Conservation (phyloP, 2,888 invertebrate genomes). For the Sphaerophoria taeniata region DNA sequence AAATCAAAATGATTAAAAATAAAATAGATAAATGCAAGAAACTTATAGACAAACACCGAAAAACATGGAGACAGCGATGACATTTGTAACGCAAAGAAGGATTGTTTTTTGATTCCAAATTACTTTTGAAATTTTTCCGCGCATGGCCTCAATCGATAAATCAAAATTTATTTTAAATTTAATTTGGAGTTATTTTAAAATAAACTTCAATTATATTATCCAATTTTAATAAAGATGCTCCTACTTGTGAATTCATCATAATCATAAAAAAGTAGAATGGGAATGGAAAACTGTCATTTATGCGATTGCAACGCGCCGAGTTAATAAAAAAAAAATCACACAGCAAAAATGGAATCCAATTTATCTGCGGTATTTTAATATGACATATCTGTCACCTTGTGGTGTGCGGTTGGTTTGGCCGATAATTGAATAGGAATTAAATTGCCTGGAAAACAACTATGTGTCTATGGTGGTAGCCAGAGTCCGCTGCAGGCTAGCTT, state of each 20-base stretch:
- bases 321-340: constrained; percentile 21
- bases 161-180: too few species aligned
- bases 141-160: constrained; percentile 47
- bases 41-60: too few species aligned
- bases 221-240: too few species aligned
- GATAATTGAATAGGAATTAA: constrained; percentile 74
- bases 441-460: constrained; percentile 61
- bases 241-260: too few species aligned
- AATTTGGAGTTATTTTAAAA: too few species aligned
- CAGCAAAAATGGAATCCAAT: constrained; percentile 69
- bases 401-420: constrained; percentile 53
- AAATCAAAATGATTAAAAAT: constrained; percentile 61
- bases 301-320: not conserved
- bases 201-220: too few species aligned
- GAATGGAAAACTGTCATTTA: constrained; percentile 3
- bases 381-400: constrained; percentile 72
- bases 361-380: constrained; percentile 72
- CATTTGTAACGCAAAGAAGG: constrained; percentile 38
- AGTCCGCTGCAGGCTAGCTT: not conserved
- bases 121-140: constrained; percentile 59
- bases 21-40: constrained; percentile 34
- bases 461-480: not conserved
- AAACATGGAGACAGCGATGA: constrained; percentile 39
- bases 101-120: not conserved
- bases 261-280: too few species aligned